phyloP scores from a whole-genome alignment of 2,888 invertebrate genomes.

The Platycheirus rosarum region DNA sequence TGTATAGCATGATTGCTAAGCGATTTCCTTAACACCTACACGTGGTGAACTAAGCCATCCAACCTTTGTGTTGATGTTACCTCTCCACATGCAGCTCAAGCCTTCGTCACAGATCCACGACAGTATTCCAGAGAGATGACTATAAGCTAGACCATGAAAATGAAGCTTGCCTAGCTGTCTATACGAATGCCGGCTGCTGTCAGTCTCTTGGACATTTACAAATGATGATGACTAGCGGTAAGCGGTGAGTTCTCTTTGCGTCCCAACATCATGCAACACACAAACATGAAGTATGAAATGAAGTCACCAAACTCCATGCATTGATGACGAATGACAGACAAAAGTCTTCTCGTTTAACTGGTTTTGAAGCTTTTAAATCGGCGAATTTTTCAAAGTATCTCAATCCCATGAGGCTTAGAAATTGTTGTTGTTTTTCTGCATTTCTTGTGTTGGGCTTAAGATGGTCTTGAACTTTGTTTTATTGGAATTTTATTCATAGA shows the following conservation, averaged over 20 bases:
- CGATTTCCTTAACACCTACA: slow-evolving; percentile 71
- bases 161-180: slow-evolving; percentile 39
- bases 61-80: slow-evolving; percentile 27
- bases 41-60: slow-evolving; percentile 39
- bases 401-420: slow-evolving; percentile 19
- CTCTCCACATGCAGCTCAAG: slow-evolving; percentile 8
- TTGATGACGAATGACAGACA: slow-evolving; percentile 61
- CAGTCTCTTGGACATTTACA: slow-evolving; percentile 68
- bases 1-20: slow-evolving; percentile 65
- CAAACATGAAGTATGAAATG: slow-evolving; percentile 51
- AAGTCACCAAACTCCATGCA: slow-evolving; percentile 62
- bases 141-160: slow-evolving; percentile 2
- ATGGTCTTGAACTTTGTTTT: slow-evolving; percentile 27
- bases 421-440: neutral
- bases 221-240: slow-evolving; percentile 73
- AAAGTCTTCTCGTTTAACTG: slow-evolving; percentile 57
- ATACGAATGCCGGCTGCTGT: slow-evolving; percentile 53
- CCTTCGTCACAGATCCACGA: slow-evolving; percentile 37
- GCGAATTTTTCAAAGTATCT: slow-evolving; percentile 28
- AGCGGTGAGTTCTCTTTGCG: slow-evolving; percentile 57
- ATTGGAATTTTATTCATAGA: slow-evolving; percentile 21
- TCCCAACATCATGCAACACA: slow-evolving; percentile 28
- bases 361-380: slow-evolving; percentile 33
- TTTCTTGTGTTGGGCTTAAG: neutral
- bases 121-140: neutral